A percentile compares a stretch with the other conserved stretches of the same genome.
phyloP scores from a whole-genome alignment of 2,888 invertebrate genomes.

The Hypselothyrea guttata region DNA sequence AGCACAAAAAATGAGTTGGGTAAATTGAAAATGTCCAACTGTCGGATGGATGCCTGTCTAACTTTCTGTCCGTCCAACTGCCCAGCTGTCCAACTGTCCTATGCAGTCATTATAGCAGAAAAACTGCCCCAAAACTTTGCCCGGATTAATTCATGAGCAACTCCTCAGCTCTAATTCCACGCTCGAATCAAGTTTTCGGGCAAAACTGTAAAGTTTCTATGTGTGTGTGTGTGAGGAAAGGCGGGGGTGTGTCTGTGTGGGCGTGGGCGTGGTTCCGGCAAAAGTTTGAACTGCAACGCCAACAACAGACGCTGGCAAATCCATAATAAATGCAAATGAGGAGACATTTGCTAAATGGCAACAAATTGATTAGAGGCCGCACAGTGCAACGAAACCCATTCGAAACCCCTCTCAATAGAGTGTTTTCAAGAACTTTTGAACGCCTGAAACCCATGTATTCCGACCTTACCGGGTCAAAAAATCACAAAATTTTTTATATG shows the following conservation, averaged over 20 bases:
- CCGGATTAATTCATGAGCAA: constrained; percentile 53
- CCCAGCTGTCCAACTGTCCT: background rate
- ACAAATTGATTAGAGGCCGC: constrained; percentile 77
- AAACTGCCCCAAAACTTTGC: constrained; percentile 56
- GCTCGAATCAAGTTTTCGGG: constrained; percentile 47
- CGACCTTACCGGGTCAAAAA: too few species aligned
- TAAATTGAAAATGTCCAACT: constrained; percentile 50
- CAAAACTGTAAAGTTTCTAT: constrained; percentile 40
- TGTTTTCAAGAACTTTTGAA: too few species aligned
- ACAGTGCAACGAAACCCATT: constrained; percentile 39
- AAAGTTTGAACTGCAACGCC: constrained; percentile 76
- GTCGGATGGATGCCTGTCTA: constrained; percentile 55
- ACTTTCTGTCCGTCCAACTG: background rate
- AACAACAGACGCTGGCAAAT: constrained; percentile 68
- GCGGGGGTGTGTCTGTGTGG: constrained; percentile 27
- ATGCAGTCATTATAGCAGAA: background rate
- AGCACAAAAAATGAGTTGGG: constrained; percentile 51
- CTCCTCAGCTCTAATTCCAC: constrained; percentile 12
- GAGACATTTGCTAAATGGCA: constrained; percentile 69
- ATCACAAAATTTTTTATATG: too few species aligned
- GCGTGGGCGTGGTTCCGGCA: constrained; percentile 58
- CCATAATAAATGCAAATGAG: constrained; percentile 79
- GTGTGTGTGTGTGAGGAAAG: background rate
- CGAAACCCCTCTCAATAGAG: background rate
- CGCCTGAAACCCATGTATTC: too few species aligned